phyloP scores from a whole-genome alignment of 2,797 vertebrate genomes.

The Molossus alvarezi region DNA sequence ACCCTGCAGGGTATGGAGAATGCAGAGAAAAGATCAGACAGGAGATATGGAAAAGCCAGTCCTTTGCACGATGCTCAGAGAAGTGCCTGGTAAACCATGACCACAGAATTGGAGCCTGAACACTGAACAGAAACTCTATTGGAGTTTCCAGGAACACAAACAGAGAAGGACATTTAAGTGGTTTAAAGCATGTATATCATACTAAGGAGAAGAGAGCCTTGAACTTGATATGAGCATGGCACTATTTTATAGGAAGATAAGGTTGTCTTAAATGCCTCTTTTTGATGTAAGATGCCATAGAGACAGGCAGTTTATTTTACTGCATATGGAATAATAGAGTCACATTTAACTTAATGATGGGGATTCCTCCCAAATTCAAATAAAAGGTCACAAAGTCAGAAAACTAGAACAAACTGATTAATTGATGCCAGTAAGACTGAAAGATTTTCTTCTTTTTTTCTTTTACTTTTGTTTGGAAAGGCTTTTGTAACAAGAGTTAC shows the following conservation, averaged over 20 bases:
- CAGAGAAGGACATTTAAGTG: not conserved
- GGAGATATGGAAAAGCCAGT: not conserved
- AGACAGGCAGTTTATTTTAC: not conserved
- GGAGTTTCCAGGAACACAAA: not conserved
- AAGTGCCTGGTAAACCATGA: not conserved
- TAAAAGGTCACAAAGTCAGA: not conserved
- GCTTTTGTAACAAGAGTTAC: not conserved
- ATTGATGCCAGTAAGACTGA: not conserved
- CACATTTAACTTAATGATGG: not conserved
- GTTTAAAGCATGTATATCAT: not conserved
- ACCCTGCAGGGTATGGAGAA: not conserved
- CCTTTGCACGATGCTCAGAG: not conserved
- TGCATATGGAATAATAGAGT: not conserved
- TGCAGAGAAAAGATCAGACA: not conserved
- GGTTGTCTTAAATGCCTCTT: not conserved
- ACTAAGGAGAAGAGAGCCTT: not conserved
- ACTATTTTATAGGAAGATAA: slow-evolving; percentile 8
- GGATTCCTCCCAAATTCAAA: not conserved
- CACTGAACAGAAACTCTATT: not conserved
- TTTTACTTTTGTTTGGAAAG: slow-evolving; percentile 41
- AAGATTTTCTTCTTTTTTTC: not conserved
- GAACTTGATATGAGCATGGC: not conserved
- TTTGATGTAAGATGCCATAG: not conserved
- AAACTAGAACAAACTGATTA: not conserved
- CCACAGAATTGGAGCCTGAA: not conserved